Percentiles rank a stretch among this genome's conserved stretches.
Evolutionary conservation across 1,140 invertebrate genomes (phyloP).

Genomic region (Aplysia californica): DNA sequence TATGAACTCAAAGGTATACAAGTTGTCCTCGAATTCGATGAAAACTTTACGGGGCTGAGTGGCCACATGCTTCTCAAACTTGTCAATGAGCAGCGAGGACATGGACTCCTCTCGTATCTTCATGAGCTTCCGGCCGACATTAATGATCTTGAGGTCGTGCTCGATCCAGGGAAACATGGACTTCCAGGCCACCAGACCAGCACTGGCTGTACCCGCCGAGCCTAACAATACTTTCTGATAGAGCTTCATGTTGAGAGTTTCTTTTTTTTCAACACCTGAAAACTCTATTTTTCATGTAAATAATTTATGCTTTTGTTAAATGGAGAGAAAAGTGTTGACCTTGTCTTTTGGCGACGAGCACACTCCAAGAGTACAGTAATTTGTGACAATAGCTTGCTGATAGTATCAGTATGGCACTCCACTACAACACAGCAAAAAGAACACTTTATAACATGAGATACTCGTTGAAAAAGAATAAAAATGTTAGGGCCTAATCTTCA

Average conservation of each 20-base stretch:
- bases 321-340: too few relatives aligned
- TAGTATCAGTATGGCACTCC: too few relatives aligned
- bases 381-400: too few relatives aligned
- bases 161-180: slow-evolving; percentile 41
- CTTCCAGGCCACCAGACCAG: slow-evolving; percentile 29
- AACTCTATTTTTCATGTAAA: too few relatives aligned
- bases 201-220: slow-evolving; percentile 23
- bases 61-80: slow-evolving; percentile 49
- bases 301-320: too few relatives aligned
- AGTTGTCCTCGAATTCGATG: slow-evolving; percentile 51
- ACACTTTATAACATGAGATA: too few relatives aligned
- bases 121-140: not conserved
- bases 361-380: too few relatives aligned
- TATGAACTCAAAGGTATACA: slow-evolving; percentile 49
- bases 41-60: slow-evolving; percentile 41
- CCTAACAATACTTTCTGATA: slow-evolving; percentile 28
- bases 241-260: slow-evolving; percentile 25
- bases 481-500: too few relatives aligned
- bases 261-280: too few relatives aligned
- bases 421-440: too few relatives aligned
- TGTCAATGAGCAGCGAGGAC: slow-evolving; percentile 38
- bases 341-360: too few relatives aligned
- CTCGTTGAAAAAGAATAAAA: too few relatives aligned
- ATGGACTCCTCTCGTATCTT: not conserved
- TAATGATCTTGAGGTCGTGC: slow-evolving; percentile 32